Evolutionary conservation across 2,888 invertebrate genomes (phyloP).

Genomic region (Dolomedes plantarius): DNA sequence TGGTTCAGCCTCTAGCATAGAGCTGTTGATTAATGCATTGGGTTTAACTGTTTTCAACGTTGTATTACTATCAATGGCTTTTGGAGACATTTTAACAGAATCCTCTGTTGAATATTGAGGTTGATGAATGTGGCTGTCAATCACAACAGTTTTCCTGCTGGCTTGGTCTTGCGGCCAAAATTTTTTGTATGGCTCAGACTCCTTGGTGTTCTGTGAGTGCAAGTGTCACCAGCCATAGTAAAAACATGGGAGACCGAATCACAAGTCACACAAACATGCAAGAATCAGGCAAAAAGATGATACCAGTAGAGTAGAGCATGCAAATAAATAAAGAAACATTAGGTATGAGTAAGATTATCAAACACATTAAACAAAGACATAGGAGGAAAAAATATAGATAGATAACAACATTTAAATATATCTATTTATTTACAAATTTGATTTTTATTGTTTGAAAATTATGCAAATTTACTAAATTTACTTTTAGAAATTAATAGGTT

Average conservation of each 20-base stretch:
- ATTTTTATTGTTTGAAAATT: too few relatives aligned
- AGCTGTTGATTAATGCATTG: not conserved
- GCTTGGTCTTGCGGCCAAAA: slow-evolving; percentile 57
- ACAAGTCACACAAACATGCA: slow-evolving; percentile 63
- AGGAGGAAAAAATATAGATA: not conserved
- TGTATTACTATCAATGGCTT: not conserved
- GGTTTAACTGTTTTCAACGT: not conserved
- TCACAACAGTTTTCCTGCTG: not conserved
- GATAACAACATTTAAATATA: not conserved
- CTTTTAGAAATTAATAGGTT: too few relatives aligned
- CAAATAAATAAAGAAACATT: slow-evolving; percentile 56
- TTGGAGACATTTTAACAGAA: not conserved
- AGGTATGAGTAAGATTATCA: slow-evolving; percentile 12
- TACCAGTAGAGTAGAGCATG: slow-evolving; percentile 54
- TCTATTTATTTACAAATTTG: too few relatives aligned
- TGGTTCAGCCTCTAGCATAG: not conserved
- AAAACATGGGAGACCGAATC: slow-evolving; percentile 4
- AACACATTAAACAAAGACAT: not conserved
- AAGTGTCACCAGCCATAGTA: not conserved
- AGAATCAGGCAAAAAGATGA: slow-evolving; percentile 56
- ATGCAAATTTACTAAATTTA: too few relatives aligned
- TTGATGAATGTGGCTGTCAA: not conserved
- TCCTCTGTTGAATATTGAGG: not conserved
- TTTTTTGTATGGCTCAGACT: slow-evolving; percentile 44
- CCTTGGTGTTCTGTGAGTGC: not conserved